Conservation (phyloP, 2,797 vertebrate species). For the Hippocampus kuda region DNA sequence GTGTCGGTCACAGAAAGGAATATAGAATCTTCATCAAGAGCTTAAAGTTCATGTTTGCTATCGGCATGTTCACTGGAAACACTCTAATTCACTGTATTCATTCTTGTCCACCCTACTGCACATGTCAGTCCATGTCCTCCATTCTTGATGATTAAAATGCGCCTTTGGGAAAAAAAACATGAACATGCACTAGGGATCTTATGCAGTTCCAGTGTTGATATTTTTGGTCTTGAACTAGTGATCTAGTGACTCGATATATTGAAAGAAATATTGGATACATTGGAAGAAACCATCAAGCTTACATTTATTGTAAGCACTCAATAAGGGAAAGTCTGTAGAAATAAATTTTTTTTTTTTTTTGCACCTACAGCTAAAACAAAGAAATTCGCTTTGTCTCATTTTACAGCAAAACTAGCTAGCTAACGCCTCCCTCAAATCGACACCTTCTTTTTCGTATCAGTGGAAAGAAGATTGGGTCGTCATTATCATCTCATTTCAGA, state of each 20-base stretch:
- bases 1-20: conserved; percentile 56
- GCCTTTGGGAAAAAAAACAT: background rate
- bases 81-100: background rate
- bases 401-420: background rate
- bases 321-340: background rate
- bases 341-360: background rate
- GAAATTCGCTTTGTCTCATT: background rate
- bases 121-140: background rate
- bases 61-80: background rate
- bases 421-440: background rate
- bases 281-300: background rate
- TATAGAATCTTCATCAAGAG: conserved; percentile 38
- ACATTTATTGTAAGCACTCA: background rate
- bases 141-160: background rate
- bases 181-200: background rate
- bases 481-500: too few relatives aligned
- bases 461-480: too few relatives aligned
- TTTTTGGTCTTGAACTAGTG: background rate
- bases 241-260: too few relatives aligned
- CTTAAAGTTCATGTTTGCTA: conserved; percentile 23
- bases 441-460: background rate
- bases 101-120: background rate
- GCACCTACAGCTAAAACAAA: background rate
- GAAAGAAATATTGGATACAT: background rate
- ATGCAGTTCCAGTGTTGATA: background rate